Base-by-base conservation (phyloP, 1,140 invertebrate genomes). In the Zaprionus vittiger region DNA sequence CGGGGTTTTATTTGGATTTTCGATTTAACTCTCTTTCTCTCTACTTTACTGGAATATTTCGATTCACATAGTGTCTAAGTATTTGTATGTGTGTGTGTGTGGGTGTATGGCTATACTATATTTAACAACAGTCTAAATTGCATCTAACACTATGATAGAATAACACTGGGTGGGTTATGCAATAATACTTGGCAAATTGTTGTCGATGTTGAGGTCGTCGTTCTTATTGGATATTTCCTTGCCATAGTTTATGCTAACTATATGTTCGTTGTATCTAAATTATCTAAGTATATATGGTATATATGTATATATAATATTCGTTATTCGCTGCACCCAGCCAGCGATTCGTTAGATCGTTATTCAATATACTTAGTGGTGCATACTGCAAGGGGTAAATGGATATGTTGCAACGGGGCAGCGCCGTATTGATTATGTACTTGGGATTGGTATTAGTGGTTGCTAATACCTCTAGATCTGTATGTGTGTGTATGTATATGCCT, bases 121-220 rank as follows among this genome's bases (percentile, higher is more conserved):
- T 83, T 68, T 72, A 89, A 89, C 81, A 87, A 87, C 84, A 87
- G 84, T 87, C 84, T 87, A 87, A 89, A 73, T 87, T 61, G 81
- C 61, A 73, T 73, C 64, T 85, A 85, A 85, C 69, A 61, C 73
- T 81, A 81, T 78, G 78, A 80, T 84, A 81, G 49, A 77, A 72
- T 87, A 87, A 86, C 83, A 86, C 71, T 80, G 82, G 83, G 80
- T 86, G 74, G 74, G 74, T 72, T 67, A 66, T 73, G 57, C 69
- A 65, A 77, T 44, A 62, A 62, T 69, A 73, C 69, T 77, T 77
- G 74, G 73, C 73, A 55, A 75, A 47, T 62, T 52, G 44, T 71
- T 52, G 44, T 71, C 57, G 24, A 44, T 63, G 26, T 59, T 66
- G 62, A 66, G 55, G 60, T 76, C 44, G 31, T 59, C 55, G 37